Evolutionary conservation across 2,113 vertebrate genomes (phyloP).

Genomic region (Rallus limicola): DNA sequence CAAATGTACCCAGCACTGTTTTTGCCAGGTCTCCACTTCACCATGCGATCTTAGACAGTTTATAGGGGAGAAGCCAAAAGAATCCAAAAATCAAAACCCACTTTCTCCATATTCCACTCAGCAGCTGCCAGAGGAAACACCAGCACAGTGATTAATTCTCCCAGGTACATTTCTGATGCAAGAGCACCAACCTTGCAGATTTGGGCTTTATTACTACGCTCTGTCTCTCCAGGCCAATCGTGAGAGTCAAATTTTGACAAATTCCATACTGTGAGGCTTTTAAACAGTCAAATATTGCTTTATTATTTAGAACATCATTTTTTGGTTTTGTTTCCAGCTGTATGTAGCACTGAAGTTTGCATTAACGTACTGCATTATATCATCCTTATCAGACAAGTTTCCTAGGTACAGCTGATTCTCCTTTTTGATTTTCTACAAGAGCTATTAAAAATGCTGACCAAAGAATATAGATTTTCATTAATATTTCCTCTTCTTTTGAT

Average conservation of each 20-base stretch:
- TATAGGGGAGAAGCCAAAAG: not conserved
- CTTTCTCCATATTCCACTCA: not conserved
- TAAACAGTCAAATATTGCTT: constrained; percentile 65
- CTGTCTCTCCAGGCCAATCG: not conserved
- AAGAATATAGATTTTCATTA: constrained; percentile 67
- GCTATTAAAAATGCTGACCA: constrained; percentile 69
- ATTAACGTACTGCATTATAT: constrained; percentile 62
- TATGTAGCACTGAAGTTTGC: constrained; percentile 48
- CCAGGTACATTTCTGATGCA: not conserved
- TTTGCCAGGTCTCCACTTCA: not conserved
- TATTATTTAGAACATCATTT: constrained; percentile 66
- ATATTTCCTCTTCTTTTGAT: constrained; percentile 68
- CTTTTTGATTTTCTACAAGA: constrained; percentile 66
- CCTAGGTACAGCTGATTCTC: constrained; percentile 57
- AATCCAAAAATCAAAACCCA: not conserved
- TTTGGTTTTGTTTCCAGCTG: constrained; percentile 54
- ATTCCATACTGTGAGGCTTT: constrained; percentile 56
- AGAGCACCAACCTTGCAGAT: not conserved
- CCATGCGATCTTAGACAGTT: not conserved
- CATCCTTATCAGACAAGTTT: constrained; percentile 67
- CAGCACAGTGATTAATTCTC: constrained; percentile 17
- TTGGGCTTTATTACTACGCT: not conserved
- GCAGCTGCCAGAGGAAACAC: constrained; percentile 13
- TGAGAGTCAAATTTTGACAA: constrained; percentile 38
- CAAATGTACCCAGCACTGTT: not conserved